Percentiles rank a stretch among this genome's conserved stretches.
These are phyloP conservation scores for Clusia tigrina DNA, from an alignment of 2,888 invertebrate genomes.

Conservation along the genomic window DNA sequence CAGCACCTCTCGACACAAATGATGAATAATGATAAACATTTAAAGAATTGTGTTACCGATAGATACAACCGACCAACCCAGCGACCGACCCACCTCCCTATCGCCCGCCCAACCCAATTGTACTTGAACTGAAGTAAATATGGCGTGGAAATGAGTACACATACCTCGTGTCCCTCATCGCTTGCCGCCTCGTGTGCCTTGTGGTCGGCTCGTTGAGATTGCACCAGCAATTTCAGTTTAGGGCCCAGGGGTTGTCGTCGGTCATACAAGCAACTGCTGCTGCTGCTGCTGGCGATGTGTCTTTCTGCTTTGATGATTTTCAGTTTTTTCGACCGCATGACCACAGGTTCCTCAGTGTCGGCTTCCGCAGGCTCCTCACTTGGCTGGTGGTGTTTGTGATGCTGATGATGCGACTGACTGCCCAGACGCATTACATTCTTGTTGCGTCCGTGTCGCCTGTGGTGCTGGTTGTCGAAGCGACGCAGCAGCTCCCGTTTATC, in stretches of 20 bases:
- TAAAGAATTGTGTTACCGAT: too few relatives aligned
- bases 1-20: too few relatives aligned
- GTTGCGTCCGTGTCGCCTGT: constrained; percentile 13
- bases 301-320: neutral
- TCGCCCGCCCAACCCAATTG: too few relatives aligned
- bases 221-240: constrained; percentile 52
- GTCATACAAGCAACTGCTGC: constrained; percentile 47
- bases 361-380: neutral
- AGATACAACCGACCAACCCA: too few relatives aligned
- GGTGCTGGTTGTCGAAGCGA: constrained; percentile 31
- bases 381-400: constrained; percentile 11
- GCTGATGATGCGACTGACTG: constrained; percentile 5
- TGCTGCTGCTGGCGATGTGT: constrained; percentile 1
- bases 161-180: constrained; percentile 25
- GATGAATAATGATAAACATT: too few relatives aligned
- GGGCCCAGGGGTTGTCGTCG: constrained; percentile 53
- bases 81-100: too few relatives aligned
- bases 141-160: too few relatives aligned
- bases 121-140: too few relatives aligned
- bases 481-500: constrained; percentile 43
- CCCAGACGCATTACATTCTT: too few relatives aligned
- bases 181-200: neutral
- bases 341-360: constrained; percentile 31
- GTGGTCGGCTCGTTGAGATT: constrained; percentile 18
- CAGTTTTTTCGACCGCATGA: neutral